Conservation (phyloP, 2,797 vertebrate species). For the Artibeus jamaicensis region DNA sequence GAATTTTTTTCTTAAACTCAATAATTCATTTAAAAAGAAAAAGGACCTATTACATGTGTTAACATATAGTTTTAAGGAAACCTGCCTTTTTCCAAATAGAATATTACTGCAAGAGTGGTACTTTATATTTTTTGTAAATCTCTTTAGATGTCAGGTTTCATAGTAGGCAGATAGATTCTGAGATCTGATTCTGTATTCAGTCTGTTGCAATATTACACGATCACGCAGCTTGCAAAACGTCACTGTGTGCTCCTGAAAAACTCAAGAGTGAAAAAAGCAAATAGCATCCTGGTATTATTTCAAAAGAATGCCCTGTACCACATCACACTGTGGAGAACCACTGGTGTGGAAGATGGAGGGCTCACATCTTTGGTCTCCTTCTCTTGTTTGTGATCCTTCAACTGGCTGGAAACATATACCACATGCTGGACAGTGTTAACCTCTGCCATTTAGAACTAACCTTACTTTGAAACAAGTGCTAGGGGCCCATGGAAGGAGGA, state of each 20-base stretch:
- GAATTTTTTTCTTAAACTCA: neutral
- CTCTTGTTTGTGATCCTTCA: neutral
- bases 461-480: neutral
- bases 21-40: neutral
- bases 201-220: neutral
- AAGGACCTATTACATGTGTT: neutral
- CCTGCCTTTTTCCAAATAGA: slow-evolving; percentile 5
- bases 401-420: neutral
- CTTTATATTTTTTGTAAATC: neutral
- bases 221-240: neutral
- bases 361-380: neutral
- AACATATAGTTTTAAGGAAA: neutral
- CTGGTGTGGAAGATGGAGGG: neutral
- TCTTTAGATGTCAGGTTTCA: neutral
- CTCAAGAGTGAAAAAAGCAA: neutral
- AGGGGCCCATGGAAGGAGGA: neutral
- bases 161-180: neutral
- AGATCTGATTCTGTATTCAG: neutral
- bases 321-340: neutral
- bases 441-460: neutral
- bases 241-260: neutral
- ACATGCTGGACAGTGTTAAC: neutral
- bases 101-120: neutral
- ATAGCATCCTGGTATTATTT: neutral
- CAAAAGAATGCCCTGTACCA: neutral